Base-by-base conservation (phyloP, 2,797 vertebrate genomes). In the Phrynocephalus guinanensis region DNA sequence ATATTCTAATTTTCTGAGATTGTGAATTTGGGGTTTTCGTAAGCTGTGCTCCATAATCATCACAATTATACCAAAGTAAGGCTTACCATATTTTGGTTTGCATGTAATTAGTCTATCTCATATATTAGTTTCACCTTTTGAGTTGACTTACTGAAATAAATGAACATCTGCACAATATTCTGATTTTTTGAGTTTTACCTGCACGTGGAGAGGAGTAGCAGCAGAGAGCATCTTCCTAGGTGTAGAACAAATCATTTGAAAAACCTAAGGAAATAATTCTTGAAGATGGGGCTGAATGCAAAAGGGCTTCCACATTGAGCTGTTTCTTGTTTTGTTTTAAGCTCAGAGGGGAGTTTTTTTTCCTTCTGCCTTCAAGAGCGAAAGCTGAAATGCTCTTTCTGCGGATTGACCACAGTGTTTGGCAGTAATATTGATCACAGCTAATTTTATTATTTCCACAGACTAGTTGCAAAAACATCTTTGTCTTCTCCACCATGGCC, bases 401-500 rank as follows among this genome's bases (percentile, higher is more conserved):
- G 52, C 24, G 28, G 28, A 52, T 44, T 56, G 38, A 10, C 44
- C 77, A 28, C 28, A 60, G 16, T 44, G 18, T 50, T 85, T 81
- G 79, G 56, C 30, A 30, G 60, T 22, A 56, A 60, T 60, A 38
- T 44, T 85, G 86, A 60, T 90, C 85, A 52, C 50, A 87, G 16
- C 10, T 88, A 67, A 86, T 6, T 89, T 73, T 82, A 2, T 56
- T 79, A 15, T 0, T 92, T 90, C 38, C 82, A 24, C 95, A 98
- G 98, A 6, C 91, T 94, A 1, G 83, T 97, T 79, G 97, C 98
- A 24, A 96, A 95, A 92, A 99, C 98, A 0, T 98, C 98, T 1
- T 94, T 99, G 90, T 97, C 97, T 48, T 96, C 96, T 0, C 98
- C 98, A 0, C 98, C 98, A 0, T 99, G 99, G 99, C 92, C 97